Conservation (phyloP, 1,140 invertebrate species). For the Microplitis demolitor region DNA sequence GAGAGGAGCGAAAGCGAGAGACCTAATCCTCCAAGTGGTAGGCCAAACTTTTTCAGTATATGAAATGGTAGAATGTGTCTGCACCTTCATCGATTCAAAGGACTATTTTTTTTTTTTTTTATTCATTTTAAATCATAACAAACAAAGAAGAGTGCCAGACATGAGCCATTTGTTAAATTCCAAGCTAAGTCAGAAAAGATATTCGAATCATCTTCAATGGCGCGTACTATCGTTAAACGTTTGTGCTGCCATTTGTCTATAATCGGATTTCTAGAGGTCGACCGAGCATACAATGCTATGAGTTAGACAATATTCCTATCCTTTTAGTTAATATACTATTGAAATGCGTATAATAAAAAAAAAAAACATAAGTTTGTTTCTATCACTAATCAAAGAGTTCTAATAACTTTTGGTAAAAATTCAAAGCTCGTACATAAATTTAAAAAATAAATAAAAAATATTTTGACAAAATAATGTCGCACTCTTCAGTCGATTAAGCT, state of each 20-base stretch:
- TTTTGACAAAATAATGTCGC: background rate
- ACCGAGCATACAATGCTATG: background rate
- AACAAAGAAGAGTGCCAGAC: background rate
- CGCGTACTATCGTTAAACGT: conserved; percentile 12
- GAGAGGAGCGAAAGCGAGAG: conserved; percentile 19
- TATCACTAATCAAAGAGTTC: too few species aligned
- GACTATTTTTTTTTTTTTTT: background rate
- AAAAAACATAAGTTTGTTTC: background rate
- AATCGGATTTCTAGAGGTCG: conserved; percentile 14
- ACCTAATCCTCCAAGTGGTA: conserved; percentile 44
- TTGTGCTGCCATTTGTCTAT: conserved; percentile 11
- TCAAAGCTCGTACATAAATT: background rate
- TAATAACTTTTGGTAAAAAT: too few species aligned
- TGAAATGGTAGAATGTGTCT: background rate
- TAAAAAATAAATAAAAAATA: background rate
- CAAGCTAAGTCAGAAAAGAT: conserved; percentile 4
- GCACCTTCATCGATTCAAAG: background rate
- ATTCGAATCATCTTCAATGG: conserved; percentile 19
- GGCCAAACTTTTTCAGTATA: conserved; percentile 32
- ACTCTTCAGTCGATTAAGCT: background rate
- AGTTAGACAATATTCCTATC: conserved; percentile 1
- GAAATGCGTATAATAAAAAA: background rate
- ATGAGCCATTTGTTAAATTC: conserved; percentile 1
- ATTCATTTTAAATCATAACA: background rate
- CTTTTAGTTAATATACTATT: background rate